Evolutionary conservation across 2,797 vertebrate species (phyloP), one percentile per base, ranked within the genome.

Genomic region (Pseudopleuronectes americanus): DNA sequence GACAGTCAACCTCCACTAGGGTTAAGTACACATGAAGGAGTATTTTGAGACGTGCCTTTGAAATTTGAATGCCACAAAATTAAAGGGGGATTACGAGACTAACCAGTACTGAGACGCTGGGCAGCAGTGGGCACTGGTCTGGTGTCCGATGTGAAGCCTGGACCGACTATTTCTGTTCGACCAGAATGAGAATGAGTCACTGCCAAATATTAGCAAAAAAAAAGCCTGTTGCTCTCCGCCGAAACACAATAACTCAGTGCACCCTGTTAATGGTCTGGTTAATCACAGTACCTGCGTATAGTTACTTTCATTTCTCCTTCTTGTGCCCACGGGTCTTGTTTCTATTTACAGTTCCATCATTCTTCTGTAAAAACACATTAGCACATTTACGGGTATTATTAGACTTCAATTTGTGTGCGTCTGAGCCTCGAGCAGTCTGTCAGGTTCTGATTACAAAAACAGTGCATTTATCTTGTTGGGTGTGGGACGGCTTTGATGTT

Each of bases 311-410:
- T 68, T 43, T 66, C 59, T 70, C 58, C 54, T 24, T 66, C 53
- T 65, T 41, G 53, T 75, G 68, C 81, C 84, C 54, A 55, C 53
- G 56, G 55, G 21, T 81, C 57, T 71, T 76, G 79, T 87, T 87
- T 79, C 76, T 84, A 67, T 83, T 73, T 65, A 53, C 59, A 70
- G 61, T 60, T 13, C 48, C 68, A 83, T 89, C 76, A 65, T 71
- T 89, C 84, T 62, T 83, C 68, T 45, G 78, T 85, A 89, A 88
- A 45, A 45, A 45, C 83, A 89, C 83, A 86, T 87, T 74, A 87
- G 81, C 78, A 67, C 74, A 81, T 87, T 84, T 80, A 82, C 81
- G 72, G 83, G 58, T 68, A 86, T 90, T 88, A 84, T 84, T 82
- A 61, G 64, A 45, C 64, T 80, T 77, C 58, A 81, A 71, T 84